These are phyloP conservation scores for Nothoprocta perdicaria DNA, from an alignment of 2,113 vertebrate genomes.

Conservation along the genomic window DNA sequence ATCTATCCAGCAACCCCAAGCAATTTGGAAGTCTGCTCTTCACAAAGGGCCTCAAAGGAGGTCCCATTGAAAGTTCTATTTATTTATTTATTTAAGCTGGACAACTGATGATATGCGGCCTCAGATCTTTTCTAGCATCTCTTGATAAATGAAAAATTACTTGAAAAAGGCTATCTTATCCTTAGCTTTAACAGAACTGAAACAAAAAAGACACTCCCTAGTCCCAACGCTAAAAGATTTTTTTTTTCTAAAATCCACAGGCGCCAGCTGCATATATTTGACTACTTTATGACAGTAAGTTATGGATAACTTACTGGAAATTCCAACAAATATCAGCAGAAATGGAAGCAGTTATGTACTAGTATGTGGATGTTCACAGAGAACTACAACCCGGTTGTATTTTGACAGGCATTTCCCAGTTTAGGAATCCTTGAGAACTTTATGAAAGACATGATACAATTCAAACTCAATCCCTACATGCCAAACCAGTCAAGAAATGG, in stretches of 20 bases:
- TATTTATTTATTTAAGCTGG: not conserved
- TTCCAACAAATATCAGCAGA: not conserved
- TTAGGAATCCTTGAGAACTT: not conserved
- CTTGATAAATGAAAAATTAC: not conserved
- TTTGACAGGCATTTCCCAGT: not conserved
- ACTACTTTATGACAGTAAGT: not conserved
- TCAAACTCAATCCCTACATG: not conserved
- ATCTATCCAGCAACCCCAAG: not conserved
- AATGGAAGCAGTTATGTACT: not conserved
- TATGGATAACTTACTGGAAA: not conserved
- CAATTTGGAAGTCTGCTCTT: not conserved
- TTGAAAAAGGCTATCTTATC: not conserved
- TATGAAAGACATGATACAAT: not conserved
- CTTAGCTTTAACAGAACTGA: not conserved
- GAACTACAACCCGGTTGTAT: not conserved
- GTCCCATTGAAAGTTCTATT: not conserved
- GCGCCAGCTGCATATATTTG: not conserved
- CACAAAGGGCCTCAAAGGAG: not conserved
- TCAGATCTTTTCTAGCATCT: not conserved
- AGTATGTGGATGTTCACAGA: accelerated
- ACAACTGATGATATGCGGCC: not conserved
- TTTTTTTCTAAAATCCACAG: not conserved
- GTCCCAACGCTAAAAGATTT: not conserved
- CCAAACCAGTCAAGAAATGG: not conserved
- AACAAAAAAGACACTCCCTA: not conserved